Base-by-base conservation (phyloP, 1,140 invertebrate genomes). In the Atta texana region DNA sequence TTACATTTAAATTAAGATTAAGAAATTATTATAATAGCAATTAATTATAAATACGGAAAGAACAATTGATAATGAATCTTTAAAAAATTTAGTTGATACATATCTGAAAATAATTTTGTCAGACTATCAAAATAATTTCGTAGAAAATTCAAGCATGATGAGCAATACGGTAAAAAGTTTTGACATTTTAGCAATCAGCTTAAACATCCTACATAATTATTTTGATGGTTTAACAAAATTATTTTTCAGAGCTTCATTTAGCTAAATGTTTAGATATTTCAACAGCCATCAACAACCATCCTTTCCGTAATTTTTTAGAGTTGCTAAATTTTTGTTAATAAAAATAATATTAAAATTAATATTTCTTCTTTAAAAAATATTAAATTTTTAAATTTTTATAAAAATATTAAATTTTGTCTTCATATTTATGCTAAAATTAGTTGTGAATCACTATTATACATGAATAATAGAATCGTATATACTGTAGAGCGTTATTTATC, bases 391-490 rank as follows among this genome's bases (percentile, higher is more conserved):
- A 53, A 7, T 24, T 24, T 24, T 24, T 24, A 24, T 24, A 24
- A 24, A 24, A 24, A 24, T 24, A 24, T 49, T 66, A 31, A 53
- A 7, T 31, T 49, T 51, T 63, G 18, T 69, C 6, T 49, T 28
- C 18, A 71, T 6, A 18, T 63, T 68, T 18, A 12, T 2, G 8
- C 10, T 4, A 55, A 57, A 71, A 44, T n/a, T 49, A 59, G 8
- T 28, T 18, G 39, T 82, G 3, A 82, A 61, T 61, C 8, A 34
- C 61, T 61, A 75, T 84, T 74, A 55, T 28, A 24, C 3, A 7
- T 51, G 39, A 84, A 84, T 74, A 84, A 74, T 51, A 74, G 0
- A 84, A 74, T 49, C 12, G 39, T 1, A 14, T 31, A 74, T 74
- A 14, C 61, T 51, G 31, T 61, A 61, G 7, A 31, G 1, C 31